These are phyloP conservation scores for Scalopus aquaticus DNA, from an alignment of 2,113 vertebrate species.

Conservation along the genomic window DNA sequence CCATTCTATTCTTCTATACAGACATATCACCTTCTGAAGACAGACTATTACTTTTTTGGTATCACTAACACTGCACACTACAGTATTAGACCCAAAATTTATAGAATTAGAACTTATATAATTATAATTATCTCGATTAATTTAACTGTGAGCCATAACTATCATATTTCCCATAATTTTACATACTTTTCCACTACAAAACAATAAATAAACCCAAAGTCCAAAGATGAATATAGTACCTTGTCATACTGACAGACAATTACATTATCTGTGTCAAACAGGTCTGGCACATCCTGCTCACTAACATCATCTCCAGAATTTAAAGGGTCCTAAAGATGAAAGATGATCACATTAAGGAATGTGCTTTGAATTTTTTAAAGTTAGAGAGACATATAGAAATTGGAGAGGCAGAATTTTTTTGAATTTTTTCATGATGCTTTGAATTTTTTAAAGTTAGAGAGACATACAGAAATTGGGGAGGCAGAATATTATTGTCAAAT, in stretches of 20 bases:
- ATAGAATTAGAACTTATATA: not conserved
- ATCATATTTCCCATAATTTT: not conserved
- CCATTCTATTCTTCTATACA: not conserved
- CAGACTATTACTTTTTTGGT: not conserved
- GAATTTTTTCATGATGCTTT: too few species aligned
- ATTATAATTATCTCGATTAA: not conserved
- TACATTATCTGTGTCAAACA: conserved; percentile 97
- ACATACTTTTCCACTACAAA: conserved; percentile 22
- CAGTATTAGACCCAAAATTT: not conserved
- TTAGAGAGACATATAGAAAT: not conserved
- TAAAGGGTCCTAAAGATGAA: conserved; percentile 91
- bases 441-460: conserved; percentile 48
- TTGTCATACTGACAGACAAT: conserved; percentile 99
- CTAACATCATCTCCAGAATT: conserved; percentile 98
- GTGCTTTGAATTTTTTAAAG: conserved; percentile 47
- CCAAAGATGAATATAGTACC: conserved; percentile 84
- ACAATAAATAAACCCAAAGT: conserved; percentile 59
- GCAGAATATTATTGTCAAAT: conserved; percentile 41
- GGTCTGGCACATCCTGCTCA: conserved; percentile 95
- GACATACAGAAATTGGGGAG: not conserved
- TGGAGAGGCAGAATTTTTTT: conserved; percentile 9
- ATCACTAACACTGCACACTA: not conserved
- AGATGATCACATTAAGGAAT: conserved; percentile 53
- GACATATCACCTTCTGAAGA: not conserved
- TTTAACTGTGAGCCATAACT: conserved; percentile 30